Conservation (phyloP, 2,113 vertebrate genomes). For the Glareola pratincola region DNA sequence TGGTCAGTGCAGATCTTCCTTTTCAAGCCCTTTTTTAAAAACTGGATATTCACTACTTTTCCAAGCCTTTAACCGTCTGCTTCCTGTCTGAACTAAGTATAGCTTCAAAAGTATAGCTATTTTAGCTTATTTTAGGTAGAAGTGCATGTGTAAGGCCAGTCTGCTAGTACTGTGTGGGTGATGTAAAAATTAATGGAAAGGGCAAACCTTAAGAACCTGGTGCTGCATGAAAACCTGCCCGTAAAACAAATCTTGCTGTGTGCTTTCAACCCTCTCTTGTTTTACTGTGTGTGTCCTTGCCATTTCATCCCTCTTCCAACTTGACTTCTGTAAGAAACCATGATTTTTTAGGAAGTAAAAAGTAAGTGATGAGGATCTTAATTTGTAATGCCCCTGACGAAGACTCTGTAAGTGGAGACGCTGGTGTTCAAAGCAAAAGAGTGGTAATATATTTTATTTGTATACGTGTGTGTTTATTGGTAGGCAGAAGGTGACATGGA, state of each 20-base stretch:
- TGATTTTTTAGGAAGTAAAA: not conserved
- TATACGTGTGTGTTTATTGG: not conserved
- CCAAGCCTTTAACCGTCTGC: not conserved
- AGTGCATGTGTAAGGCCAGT: not conserved
- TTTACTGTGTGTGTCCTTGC: not conserved
- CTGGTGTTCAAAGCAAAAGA: not conserved
- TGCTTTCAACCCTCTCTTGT: not conserved
- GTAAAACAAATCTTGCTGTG: not conserved
- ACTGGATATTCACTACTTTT: not conserved
- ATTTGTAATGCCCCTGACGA: not conserved
- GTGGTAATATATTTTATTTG: not conserved
- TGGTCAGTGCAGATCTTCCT: not conserved
- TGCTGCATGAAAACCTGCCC: not conserved
- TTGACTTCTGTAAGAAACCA: not conserved
- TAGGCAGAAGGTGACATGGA: not conserved
- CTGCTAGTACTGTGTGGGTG: not conserved
- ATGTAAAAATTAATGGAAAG: not conserved
- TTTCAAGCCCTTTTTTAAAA: conserved; percentile 11
- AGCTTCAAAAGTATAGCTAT: conserved; percentile 12
- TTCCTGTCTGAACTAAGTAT: conserved; percentile 51
- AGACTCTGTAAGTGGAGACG: not conserved
- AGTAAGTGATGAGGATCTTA: not conserved
- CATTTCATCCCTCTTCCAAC: not conserved
- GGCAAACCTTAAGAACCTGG: not conserved
- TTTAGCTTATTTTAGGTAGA: not conserved